phyloP scores from a whole-genome alignment of 2,113 vertebrate genomes.

The Pachycephala philippinensis region DNA sequence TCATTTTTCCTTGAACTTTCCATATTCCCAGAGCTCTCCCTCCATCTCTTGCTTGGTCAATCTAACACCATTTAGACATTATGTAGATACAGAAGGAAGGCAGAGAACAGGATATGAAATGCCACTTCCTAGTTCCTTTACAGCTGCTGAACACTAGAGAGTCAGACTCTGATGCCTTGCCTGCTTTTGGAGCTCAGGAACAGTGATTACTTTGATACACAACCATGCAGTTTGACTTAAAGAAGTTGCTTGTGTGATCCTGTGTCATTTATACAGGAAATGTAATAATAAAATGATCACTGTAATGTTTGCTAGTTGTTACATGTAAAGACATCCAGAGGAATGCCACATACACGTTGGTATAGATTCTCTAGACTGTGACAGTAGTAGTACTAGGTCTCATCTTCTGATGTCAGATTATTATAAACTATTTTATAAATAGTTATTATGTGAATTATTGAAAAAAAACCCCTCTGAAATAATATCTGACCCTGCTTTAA shows the following conservation, averaged over 20 bases:
- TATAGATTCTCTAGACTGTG: background rate
- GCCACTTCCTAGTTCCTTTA: background rate
- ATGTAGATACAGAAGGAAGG: background rate
- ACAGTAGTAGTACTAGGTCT: background rate
- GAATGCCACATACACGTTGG: accelerated
- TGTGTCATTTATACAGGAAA: background rate
- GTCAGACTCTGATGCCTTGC: background rate
- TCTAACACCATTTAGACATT: background rate
- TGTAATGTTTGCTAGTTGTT: background rate
- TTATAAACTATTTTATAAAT: background rate
- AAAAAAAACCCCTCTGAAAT: background rate
- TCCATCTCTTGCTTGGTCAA: background rate
- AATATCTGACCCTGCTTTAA: background rate
- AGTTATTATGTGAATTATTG: background rate
- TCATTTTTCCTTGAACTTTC: background rate
- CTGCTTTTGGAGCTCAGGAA: background rate
- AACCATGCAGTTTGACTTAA: background rate
- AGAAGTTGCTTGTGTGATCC: background rate
- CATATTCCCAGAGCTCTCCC: background rate
- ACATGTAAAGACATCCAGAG: accelerated
- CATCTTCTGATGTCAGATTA: background rate
- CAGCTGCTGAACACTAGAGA: background rate
- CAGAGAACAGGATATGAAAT: background rate
- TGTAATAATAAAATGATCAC: background rate
- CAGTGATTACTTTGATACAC: background rate